Evolutionary conservation across 2,888 invertebrate genomes (phyloP).

Genomic region (Agonopterix subpropinquella): DNA sequence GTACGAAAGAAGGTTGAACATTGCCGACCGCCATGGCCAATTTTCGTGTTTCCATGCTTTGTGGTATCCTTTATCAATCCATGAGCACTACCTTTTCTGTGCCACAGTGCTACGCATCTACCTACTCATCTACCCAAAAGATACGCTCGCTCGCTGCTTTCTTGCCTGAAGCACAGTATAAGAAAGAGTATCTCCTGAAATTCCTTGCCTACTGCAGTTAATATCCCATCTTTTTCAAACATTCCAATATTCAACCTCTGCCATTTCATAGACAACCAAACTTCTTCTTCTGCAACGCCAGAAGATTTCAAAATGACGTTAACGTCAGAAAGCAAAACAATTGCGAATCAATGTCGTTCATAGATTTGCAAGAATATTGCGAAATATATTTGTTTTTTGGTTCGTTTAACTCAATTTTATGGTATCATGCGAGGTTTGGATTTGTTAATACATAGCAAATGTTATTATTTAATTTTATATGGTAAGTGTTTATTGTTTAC

Average conservation of each 20-base stretch:
- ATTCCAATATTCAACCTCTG: not conserved
- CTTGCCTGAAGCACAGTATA: too few relatives aligned
- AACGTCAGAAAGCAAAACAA: slow-evolving; percentile 14
- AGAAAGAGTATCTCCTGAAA: too few relatives aligned
- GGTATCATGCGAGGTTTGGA: slow-evolving; percentile 41
- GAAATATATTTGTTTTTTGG: slow-evolving; percentile 30
- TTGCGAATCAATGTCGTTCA: slow-evolving; percentile 17
- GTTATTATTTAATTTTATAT: slow-evolving; percentile 63
- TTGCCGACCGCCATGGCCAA: too few relatives aligned
- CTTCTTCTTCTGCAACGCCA: slow-evolving; percentile 5
- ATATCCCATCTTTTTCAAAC: not conserved
- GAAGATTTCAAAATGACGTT: slow-evolving; percentile 13
- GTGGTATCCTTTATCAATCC: too few relatives aligned
- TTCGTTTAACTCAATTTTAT: slow-evolving; percentile 33
- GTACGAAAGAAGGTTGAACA: too few relatives aligned
- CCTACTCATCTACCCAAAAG: too few relatives aligned
- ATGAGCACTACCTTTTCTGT: too few relatives aligned
- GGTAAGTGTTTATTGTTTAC: slow-evolving; percentile 31
- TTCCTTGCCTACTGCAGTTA: too few relatives aligned
- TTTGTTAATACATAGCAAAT: slow-evolving; percentile 46
- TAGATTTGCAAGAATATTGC: slow-evolving; percentile 17
- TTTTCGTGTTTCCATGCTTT: too few relatives aligned
- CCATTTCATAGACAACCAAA: too few relatives aligned
- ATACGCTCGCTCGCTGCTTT: too few relatives aligned
- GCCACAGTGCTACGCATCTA: too few relatives aligned